Conservation (phyloP, 2,888 invertebrate genomes). For the Pristionchus arcanus region DNA sequence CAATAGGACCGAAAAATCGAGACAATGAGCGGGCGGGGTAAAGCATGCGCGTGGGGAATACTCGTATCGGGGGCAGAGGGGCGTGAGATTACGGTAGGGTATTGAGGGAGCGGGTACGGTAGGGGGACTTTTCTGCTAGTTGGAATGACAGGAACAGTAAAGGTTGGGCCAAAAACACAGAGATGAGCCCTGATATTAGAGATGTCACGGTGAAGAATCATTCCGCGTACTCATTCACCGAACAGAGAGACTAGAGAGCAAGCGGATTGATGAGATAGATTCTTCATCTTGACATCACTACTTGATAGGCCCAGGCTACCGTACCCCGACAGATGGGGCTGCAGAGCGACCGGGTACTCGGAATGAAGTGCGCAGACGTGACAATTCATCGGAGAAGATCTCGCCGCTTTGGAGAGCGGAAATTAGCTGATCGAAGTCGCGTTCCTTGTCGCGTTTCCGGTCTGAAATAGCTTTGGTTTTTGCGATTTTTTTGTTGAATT, state of each 20-base stretch:
- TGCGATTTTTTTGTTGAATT: neutral
- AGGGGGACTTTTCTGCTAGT: no score
- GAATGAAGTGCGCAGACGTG: constrained; percentile 76
- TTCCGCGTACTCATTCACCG: no score
- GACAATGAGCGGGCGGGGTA: neutral
- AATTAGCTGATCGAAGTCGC: constrained; percentile 77
- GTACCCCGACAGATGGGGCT: constrained; percentile 1
- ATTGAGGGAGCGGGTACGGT: neutral
- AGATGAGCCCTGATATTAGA: no score
- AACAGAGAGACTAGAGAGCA: no score
- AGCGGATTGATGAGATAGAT: no score
- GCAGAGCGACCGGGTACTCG: constrained; percentile 55
- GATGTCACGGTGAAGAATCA: no score
- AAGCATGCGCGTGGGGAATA: constrained; percentile 13
- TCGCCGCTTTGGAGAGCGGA: constrained; percentile 78
- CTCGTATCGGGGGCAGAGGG: neutral
- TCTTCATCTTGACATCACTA: no score
- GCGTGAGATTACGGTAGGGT: constrained; percentile 26
- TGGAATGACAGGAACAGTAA: no score
- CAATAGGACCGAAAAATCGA: neutral
- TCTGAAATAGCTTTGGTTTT: constrained; percentile 50
- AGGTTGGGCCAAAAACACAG: no score
- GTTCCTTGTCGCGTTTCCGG: constrained; percentile 64
- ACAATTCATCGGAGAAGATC: constrained; percentile 77
- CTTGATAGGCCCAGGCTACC: neutral